These are phyloP conservation scores for Rhimphoctona megacephalus DNA, from an alignment of 2,888 invertebrate species.

Conservation along the genomic window DNA sequence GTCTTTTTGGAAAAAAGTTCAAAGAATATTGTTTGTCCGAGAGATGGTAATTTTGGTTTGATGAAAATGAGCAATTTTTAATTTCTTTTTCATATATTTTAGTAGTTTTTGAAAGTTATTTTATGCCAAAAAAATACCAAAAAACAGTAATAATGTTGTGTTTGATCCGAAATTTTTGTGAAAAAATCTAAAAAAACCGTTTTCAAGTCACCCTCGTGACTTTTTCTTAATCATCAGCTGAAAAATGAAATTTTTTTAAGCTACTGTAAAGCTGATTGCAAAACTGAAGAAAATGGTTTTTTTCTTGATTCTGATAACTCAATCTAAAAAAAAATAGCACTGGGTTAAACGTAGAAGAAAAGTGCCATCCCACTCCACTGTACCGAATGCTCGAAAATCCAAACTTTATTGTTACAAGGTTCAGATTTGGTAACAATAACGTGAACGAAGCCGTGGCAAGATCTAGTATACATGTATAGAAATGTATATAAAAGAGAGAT, in stretches of 20 bases:
- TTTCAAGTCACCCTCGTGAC: not conserved
- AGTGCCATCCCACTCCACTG: not conserved
- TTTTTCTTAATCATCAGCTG: not conserved
- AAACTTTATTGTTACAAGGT: not conserved
- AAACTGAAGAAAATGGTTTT: not conserved
- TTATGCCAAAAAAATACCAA: too few species aligned
- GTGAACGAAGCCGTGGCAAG: not conserved
- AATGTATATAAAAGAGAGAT: conserved; percentile 55
- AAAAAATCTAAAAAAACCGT: too few species aligned
- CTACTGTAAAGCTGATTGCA: not conserved
- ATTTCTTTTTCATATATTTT: too few species aligned
- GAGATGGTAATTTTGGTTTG: too few species aligned
- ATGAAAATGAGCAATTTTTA: too few species aligned
- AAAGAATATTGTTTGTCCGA: too few species aligned
- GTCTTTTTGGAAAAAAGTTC: too few species aligned
- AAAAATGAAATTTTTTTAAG: not conserved
- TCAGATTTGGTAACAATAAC: not conserved
- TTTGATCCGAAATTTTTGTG: too few species aligned
- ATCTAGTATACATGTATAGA: not conserved
- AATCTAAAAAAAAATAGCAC: not conserved
- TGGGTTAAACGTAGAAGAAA: not conserved
- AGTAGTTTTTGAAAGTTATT: too few species aligned
- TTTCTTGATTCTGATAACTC: not conserved
- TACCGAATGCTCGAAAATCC: not conserved
- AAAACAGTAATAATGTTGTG: too few species aligned